A percentile compares a stretch with the other conserved stretches of the same genome.
These are phyloP conservation scores for Adelphocoris suturalis DNA, from an alignment of 2,888 invertebrate genomes.

Conservation along the genomic window DNA sequence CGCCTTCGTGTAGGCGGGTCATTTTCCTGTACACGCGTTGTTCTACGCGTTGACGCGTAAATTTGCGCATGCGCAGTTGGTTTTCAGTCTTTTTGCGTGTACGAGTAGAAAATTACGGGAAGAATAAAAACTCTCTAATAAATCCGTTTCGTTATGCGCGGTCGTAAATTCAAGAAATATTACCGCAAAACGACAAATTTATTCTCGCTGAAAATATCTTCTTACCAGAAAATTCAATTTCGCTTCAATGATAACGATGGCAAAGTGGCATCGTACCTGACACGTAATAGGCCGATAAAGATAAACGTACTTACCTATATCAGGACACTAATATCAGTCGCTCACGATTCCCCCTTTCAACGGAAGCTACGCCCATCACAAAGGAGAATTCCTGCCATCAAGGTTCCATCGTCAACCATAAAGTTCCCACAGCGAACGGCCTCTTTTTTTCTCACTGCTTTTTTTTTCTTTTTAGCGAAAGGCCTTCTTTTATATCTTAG, in stretches of 20 bases:
- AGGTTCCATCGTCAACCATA: neutral
- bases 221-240: neutral
- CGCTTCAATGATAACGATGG: neutral
- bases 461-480: neutral
- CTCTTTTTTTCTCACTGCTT: neutral
- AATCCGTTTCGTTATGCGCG: too few species aligned
- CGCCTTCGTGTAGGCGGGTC: too few species aligned
- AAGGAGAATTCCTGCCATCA: slow-evolving; percentile 7
- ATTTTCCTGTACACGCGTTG: too few species aligned
- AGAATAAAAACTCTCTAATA: too few species aligned
- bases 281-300: neutral
- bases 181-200: too few species aligned
- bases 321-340: neutral
- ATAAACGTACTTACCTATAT: neutral
- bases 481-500: neutral
- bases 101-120: too few species aligned
- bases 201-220: neutral
- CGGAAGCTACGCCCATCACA: neutral
- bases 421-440: neutral
- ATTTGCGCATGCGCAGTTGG: too few species aligned
- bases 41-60: too few species aligned
- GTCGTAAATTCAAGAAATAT: too few species aligned
- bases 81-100: too few species aligned
- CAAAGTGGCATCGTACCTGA: neutral
- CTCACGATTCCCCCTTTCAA: neutral